Evolutionary conservation across 2,113 vertebrate genomes (phyloP), one percentile per base, ranked within the genome.

Genomic region (Phylloscopus trochiloides): DNA sequence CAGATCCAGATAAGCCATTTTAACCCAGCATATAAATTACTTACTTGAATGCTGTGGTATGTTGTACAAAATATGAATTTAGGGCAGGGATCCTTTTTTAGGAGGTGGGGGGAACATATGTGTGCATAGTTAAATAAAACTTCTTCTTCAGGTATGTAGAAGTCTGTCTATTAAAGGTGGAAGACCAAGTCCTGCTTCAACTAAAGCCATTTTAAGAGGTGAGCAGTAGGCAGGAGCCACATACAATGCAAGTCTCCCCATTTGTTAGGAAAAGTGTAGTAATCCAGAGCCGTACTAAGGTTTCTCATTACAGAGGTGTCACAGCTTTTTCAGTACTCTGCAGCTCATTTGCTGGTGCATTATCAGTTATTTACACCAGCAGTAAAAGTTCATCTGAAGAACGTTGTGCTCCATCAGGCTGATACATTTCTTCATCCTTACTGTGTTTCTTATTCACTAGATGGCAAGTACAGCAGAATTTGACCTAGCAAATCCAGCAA

Each of bases 1-100:
- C 51, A 65, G 34, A 73, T 82, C 45, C 66, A 79, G 71, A 66
- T 50, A 86, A 86, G 17, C 47, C 17, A 34, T 92, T 95, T 87
- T 84, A 67, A 26, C 40, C 22, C 82, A 55, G 70, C 47, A 52
- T 43, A 50, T 81, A 68, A 93, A 92, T 91, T n/a, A 93, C 82
- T 96, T 85, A 51, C 59, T 78, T 77, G 65, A 67, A 52, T 93
- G 47, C 70, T 96, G 73, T 78, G 55, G 16, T 91, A 52, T 84
- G 42, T 96, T 90, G 51, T 74, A 73, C 94, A 94, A 93, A 93
- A 73, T 93, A 80, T 3, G 3, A 55, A 81, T 87, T 80, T 93
- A 95, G 82, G 36, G 19, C 31, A 68, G 31, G 5, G 8, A 12
- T 81, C 22, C 19, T 31, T 25, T 50, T 52, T 45, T 52, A 7